These are phyloP conservation scores for Aricia agestis DNA, from an alignment of 1,140 invertebrate genomes.

Conservation along the genomic window DNA sequence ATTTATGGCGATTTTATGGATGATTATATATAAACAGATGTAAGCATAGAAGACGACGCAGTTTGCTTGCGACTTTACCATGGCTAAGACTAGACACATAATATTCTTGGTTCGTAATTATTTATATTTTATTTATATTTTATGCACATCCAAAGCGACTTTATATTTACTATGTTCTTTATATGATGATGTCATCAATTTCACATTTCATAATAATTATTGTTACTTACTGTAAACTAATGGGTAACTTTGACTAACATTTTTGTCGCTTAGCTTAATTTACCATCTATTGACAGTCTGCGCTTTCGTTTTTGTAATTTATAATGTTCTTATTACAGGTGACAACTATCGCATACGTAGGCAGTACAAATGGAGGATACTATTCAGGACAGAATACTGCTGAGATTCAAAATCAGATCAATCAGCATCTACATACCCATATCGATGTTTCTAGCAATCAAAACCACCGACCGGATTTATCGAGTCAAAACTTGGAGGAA, in stretches of 20 bases:
- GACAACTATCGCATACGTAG: neutral
- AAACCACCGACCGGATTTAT: neutral
- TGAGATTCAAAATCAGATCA: neutral
- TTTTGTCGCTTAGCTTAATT: too few species aligned
- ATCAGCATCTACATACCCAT: neutral
- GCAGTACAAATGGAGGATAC: neutral
- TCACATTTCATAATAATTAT: too few species aligned
- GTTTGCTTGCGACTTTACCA: slow-evolving; percentile 9
- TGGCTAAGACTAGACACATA: neutral
- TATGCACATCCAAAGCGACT: neutral
- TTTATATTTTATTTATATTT: neutral
- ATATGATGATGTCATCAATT: too few species aligned
- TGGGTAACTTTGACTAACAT: too few species aligned
- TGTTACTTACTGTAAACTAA: too few species aligned
- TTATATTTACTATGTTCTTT: too few species aligned
- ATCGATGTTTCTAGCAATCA: neutral
- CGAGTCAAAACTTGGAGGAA: neutral
- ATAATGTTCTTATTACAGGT: neutral
- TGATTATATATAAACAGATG: slow-evolving; percentile 10
- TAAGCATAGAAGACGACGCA: neutral
- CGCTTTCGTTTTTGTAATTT: neutral
- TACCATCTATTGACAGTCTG: neutral
- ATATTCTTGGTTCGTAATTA: neutral
- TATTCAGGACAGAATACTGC: neutral
- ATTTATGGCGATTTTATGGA: neutral